These are phyloP conservation scores for Spizella passerina DNA, from an alignment of 2,797 vertebrate genomes.

Conservation along the genomic window DNA sequence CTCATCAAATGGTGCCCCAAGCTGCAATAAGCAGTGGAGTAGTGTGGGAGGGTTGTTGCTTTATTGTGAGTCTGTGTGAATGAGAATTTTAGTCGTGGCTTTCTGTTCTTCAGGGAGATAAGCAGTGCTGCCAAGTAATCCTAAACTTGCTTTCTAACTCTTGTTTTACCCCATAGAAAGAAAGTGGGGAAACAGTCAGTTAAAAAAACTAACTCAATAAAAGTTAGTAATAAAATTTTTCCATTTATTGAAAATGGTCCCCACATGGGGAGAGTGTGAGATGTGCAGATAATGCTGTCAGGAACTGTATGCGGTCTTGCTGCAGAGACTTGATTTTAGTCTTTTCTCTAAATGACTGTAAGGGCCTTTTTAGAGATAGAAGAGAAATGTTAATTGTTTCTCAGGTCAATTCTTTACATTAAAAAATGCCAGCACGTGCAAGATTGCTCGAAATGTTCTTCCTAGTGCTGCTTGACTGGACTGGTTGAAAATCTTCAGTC, in stretches of 20 bases:
- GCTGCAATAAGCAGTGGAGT: not conserved
- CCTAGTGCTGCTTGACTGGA: not conserved
- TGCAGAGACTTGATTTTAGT: not conserved
- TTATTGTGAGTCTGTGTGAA: not conserved
- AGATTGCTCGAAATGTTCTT: not conserved
- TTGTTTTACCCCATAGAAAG: not conserved
- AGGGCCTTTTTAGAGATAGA: not conserved
- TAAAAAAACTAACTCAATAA: not conserved
- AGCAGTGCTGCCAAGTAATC: not conserved
- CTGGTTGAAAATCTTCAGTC: not conserved
- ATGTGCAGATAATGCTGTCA: not conserved
- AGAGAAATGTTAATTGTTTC: not conserved
- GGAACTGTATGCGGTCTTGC: not conserved
- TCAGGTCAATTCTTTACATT: not conserved
- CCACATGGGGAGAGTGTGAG: rapidly evolving
- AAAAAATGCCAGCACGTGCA: not conserved
- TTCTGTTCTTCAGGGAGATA: not conserved
- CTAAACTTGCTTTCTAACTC: not conserved
- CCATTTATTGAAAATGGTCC: not conserved
- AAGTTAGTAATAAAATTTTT: not conserved
- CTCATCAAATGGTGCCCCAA: not conserved
- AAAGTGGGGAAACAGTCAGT: not conserved
- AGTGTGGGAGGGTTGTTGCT: not conserved
- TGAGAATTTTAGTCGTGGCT: rapidly evolving
- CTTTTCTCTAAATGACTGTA: not conserved